These are phyloP conservation scores for Hofmannophila pseudospretella DNA, from an alignment of 2,888 invertebrate genomes.

Conservation along the genomic window DNA sequence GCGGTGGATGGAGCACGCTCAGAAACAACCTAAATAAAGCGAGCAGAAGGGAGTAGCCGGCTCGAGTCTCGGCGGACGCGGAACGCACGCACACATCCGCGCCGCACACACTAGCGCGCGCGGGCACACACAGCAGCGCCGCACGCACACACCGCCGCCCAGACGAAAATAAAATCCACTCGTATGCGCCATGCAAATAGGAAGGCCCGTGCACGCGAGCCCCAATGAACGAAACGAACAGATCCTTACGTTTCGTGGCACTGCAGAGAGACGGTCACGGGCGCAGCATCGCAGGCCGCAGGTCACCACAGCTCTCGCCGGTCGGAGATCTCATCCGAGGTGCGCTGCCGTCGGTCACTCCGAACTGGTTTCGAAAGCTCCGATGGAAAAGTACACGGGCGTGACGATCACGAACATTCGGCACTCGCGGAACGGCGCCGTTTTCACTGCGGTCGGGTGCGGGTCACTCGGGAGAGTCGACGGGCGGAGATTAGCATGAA, in stretches of 20 bases:
- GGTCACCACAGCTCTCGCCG: constrained; percentile 53
- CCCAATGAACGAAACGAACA: constrained; percentile 64
- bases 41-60: constrained; percentile 61
- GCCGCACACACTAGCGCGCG: constrained; percentile 37
- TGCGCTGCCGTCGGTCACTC: constrained; percentile 50
- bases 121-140: constrained; percentile 33
- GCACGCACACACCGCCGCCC: constrained; percentile 60
- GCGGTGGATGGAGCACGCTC: constrained; percentile 32
- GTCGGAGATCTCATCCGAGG: constrained; percentile 61
- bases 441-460: constrained; percentile 57
- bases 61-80: constrained; percentile 46
- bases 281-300: constrained; percentile 71
- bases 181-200: constrained; percentile 76
- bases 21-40: constrained; percentile 72
- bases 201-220: constrained; percentile 61
- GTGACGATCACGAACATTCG: constrained; percentile 65
- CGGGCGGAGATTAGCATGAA: constrained; percentile 70
- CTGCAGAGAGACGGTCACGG: constrained; percentile 74
- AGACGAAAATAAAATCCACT: constrained; percentile 77
- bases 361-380: constrained; percentile 62
- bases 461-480: constrained; percentile 65
- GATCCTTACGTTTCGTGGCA: constrained; percentile 77
- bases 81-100: constrained; percentile 44
- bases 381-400: constrained; percentile 65
- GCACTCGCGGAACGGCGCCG: constrained; percentile 64